These are phyloP conservation scores for Spodoptera picta DNA, from an alignment of 2,888 invertebrate species.

Conservation along the genomic window DNA sequence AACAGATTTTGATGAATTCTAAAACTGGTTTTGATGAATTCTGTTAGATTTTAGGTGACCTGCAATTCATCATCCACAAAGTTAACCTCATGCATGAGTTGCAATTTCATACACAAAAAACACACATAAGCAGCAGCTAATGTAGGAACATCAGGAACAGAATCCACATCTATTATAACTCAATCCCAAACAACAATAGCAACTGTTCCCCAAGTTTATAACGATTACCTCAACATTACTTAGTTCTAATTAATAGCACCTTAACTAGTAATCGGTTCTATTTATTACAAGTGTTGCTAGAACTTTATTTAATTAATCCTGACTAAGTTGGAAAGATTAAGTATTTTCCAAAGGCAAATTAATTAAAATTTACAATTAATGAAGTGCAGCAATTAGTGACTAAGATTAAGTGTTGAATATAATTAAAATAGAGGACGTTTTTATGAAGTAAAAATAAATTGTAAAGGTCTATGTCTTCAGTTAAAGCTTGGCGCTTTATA, in stretches of 20 bases:
- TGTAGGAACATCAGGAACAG: no score
- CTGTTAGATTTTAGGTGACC: no score
- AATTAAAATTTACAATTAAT: constrained; percentile 8
- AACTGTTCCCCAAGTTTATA: neutral
- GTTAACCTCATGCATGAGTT: no score
- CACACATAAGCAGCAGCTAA: no score
- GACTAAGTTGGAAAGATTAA: constrained; percentile 20
- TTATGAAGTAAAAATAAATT: no score
- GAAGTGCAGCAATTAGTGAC: constrained; percentile 8
- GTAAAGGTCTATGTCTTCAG: no score
- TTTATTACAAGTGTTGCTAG: constrained; percentile 1
- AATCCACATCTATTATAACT: neutral
- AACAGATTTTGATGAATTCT: no score
- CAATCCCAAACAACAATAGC: neutral
- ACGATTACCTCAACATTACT: constrained; percentile 1
- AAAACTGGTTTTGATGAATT: no score
- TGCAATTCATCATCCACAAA: no score
- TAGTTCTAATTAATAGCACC: constrained; percentile 19
- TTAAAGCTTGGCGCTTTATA: no score
- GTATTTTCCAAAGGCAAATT: constrained; percentile 8
- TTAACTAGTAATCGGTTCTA: constrained; percentile 5
- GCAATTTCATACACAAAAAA: no score
- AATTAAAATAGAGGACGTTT: no score
- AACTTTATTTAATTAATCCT: constrained; percentile 31
- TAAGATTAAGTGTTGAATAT: constrained; percentile 4